Conservation (phyloP, 2,888 invertebrate species). For the Eretmocerus hayati region DNA sequence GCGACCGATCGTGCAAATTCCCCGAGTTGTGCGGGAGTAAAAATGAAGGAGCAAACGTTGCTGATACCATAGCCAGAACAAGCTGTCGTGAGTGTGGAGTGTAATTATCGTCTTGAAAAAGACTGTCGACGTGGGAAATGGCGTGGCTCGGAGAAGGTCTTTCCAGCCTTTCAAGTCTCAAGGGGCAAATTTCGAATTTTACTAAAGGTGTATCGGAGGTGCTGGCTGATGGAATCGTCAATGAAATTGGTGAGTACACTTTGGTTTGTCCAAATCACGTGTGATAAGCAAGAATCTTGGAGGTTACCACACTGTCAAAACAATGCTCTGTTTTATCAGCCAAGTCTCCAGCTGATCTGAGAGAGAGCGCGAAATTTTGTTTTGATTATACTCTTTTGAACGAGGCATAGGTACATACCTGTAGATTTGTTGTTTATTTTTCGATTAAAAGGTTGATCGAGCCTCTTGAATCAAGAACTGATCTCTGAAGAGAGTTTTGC, state of each 20-base stretch:
- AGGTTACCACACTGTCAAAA: conserved; percentile 41
- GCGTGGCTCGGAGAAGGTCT: conserved; percentile 45
- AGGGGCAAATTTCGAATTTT: conserved; percentile 81
- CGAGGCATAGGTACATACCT: not conserved
- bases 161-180: conserved; percentile 54
- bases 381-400: not conserved
- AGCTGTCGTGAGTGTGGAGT: no score
- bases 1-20: no score
- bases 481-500: no score
- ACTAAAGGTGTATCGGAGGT: conserved; percentile 66
- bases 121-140: conserved; percentile 44
- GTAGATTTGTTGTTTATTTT: no score
- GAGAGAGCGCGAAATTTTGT: not conserved
- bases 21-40: no score
- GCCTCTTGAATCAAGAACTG: no score
- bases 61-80: no score
- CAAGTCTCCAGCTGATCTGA: no score
- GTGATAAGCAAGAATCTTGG: conserved; percentile 7
- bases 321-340: conserved; percentile 36
- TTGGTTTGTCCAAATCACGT: not conserved
- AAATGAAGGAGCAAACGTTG: no score
- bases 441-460: no score
- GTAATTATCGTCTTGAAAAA: no score
- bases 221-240: conserved; percentile 65
- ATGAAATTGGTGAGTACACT: conserved; percentile 53